Conservation (phyloP, 2,797 vertebrate genomes). For the Coendou prehensilis region DNA sequence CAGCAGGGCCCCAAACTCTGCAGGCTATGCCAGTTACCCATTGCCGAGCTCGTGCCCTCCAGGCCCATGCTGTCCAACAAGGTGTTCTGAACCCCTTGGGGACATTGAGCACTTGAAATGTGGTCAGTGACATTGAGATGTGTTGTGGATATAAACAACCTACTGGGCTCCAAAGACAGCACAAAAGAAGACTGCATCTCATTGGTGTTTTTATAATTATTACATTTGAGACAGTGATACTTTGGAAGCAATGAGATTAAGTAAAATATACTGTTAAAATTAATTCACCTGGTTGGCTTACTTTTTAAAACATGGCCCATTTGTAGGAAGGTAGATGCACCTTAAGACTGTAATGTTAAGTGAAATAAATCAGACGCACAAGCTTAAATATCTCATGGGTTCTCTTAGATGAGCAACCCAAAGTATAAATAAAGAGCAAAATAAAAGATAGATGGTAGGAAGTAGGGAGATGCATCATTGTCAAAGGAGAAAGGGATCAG, state of each 20-base stretch:
- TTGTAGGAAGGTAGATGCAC: neutral
- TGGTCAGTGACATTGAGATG: neutral
- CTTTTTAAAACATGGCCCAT: neutral
- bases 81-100: fast-evolving
- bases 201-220: fast-evolving
- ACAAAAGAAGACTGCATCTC: fast-evolving
- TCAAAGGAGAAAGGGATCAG: neutral
- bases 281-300: neutral
- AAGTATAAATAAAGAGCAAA: neutral
- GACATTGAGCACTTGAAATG: fast-evolving
- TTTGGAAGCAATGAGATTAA: neutral
- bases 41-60: neutral
- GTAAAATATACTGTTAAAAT: neutral
- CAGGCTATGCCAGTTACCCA: fast-evolving
- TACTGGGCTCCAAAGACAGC: neutral
- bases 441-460: neutral
- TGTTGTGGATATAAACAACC: fast-evolving
- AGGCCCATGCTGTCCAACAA: fast-evolving
- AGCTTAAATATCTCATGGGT: neutral
- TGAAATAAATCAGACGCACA: neutral
- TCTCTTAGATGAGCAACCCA: neutral
- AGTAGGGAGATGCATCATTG: neutral
- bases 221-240: neutral
- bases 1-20: neutral
- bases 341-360: neutral